phyloP scores from a whole-genome alignment of 2,888 invertebrate species.

The Elysia crispata region DNA sequence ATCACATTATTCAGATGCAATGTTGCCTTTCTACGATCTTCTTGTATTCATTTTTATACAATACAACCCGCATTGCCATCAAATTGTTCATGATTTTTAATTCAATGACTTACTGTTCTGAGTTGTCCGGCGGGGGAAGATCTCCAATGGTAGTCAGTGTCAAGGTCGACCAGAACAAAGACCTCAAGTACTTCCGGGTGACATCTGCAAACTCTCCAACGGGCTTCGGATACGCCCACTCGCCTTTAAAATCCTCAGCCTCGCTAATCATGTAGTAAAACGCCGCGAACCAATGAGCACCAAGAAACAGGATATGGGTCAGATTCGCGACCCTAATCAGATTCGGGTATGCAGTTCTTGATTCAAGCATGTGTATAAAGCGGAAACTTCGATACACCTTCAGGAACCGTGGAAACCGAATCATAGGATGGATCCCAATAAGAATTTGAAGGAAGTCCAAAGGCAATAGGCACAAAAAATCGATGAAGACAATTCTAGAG shows the following conservation, averaged over 20 bases:
- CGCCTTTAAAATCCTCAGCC: conserved; percentile 79
- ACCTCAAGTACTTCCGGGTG: conserved; percentile 94
- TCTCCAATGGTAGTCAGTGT: conserved; percentile 97
- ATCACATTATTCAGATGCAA: no score
- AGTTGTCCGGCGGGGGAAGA: conserved; percentile 95
- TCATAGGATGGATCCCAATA: conserved; percentile 85
- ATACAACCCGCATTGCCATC: no score
- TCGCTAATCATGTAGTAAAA: conserved; percentile 96
- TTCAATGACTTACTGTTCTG: conserved; percentile 98
- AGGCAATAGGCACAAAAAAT: conserved; percentile 89
- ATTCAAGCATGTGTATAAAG: conserved; percentile 96
- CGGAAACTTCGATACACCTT: conserved; percentile 89
- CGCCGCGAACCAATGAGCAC: conserved; percentile 98
- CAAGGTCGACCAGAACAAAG: conserved; percentile 96
- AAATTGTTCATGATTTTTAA: no score
- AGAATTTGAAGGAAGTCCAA: conserved; percentile 91
- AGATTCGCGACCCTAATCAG: conserved; percentile 96
- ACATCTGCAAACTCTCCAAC: conserved; percentile 85
- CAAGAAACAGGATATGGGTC: conserved; percentile 93
- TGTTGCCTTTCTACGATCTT: no score
- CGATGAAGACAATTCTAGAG: conserved; percentile 90
- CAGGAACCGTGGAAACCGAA: conserved; percentile 81
- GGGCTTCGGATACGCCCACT: conserved; percentile 81
- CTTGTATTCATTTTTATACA: no score
- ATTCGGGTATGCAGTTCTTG: conserved; percentile 96